Percentiles rank a stretch among this genome's conserved stretches.
These are phyloP conservation scores for Cheiracanthium punctorium DNA, from an alignment of 2,888 invertebrate species.

Conservation along the genomic window DNA sequence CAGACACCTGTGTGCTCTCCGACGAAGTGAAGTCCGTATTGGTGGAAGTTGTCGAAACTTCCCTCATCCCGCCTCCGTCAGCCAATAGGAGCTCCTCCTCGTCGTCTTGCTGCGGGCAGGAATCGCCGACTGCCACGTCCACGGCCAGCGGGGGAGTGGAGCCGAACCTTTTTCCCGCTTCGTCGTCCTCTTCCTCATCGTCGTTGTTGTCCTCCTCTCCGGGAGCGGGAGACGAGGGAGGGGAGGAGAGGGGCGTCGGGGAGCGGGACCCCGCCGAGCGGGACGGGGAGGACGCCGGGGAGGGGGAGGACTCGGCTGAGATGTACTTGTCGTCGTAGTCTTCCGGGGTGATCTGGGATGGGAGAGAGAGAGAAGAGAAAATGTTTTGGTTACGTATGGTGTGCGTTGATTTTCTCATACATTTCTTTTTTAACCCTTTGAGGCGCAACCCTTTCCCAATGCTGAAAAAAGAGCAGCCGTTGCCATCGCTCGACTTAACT, in stretches of 20 bases:
- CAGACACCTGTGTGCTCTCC: slow-evolving; percentile 57
- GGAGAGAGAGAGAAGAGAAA: too few species aligned
- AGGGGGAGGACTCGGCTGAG: slow-evolving; percentile 60
- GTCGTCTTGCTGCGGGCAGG: slow-evolving; percentile 36
- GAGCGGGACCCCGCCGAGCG: slow-evolving; percentile 42
- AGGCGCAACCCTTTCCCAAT: too few species aligned
- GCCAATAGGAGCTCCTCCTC: slow-evolving; percentile 40
- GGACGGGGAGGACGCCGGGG: slow-evolving; percentile 52
- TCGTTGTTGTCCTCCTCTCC: too few species aligned
- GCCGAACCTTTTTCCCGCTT: background rate
- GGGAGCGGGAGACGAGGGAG: slow-evolving; percentile 41
- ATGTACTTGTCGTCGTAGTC: slow-evolving; percentile 49
- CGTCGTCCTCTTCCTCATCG: background rate
- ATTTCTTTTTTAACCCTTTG: too few species aligned
- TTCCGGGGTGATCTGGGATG: slow-evolving; percentile 40
- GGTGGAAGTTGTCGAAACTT: slow-evolving; percentile 64
- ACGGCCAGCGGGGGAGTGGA: slow-evolving; percentile 22
- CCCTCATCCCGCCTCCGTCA: slow-evolving; percentile 5
- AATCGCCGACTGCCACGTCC: slow-evolving; percentile 57
- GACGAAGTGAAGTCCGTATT: slow-evolving; percentile 68
- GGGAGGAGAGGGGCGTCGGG: slow-evolving; percentile 58
- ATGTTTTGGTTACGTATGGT: background rate
- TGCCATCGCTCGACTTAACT: too few species aligned
- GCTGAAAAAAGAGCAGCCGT: too few species aligned
- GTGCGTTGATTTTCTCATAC: too few species aligned